phyloP scores from a whole-genome alignment of 2,797 vertebrate species.

The Crenichthys baileyi region DNA sequence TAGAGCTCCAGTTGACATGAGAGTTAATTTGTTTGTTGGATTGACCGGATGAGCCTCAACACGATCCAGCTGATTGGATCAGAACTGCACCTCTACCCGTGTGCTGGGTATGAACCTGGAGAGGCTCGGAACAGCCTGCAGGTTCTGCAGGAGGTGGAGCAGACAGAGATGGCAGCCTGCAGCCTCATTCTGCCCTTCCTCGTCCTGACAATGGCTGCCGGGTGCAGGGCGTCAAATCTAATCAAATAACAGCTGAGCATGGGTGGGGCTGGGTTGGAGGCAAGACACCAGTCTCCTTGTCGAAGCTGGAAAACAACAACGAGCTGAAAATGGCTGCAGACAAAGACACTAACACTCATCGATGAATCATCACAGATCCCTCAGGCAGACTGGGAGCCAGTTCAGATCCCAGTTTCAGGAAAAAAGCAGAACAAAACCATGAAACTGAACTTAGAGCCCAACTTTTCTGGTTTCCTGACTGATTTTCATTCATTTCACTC shows the following conservation, averaged over 20 bases:
- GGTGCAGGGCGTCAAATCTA: conserved; percentile 67
- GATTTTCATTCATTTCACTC: background rate
- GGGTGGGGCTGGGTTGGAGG: conserved; percentile 24
- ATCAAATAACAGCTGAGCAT: conserved; percentile 74
- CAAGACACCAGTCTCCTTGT: conserved; percentile 73
- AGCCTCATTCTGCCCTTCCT: conserved; percentile 25
- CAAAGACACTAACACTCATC: background rate
- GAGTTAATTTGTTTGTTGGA: conserved; percentile 54
- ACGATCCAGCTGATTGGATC: conserved; percentile 24
- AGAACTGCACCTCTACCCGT: background rate
- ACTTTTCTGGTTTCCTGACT: too few species aligned
- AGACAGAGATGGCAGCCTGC: background rate
- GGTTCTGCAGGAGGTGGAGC: too few species aligned
- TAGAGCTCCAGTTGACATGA: conserved; percentile 41
- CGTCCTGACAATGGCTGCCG: conserved; percentile 63
- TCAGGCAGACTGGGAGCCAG: conserved; percentile 1
- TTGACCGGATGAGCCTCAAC: conserved; percentile 23
- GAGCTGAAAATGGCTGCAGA: conserved; percentile 50
- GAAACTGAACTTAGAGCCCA: background rate
- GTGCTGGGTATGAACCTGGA: background rate
- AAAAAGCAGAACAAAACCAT: background rate
- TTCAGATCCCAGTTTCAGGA: background rate
- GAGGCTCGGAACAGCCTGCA: background rate
- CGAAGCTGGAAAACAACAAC: conserved; percentile 15
- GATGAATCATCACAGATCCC: background rate